phyloP scores from a whole-genome alignment of 2,888 invertebrate genomes.

The Oscheius myriophilus region DNA sequence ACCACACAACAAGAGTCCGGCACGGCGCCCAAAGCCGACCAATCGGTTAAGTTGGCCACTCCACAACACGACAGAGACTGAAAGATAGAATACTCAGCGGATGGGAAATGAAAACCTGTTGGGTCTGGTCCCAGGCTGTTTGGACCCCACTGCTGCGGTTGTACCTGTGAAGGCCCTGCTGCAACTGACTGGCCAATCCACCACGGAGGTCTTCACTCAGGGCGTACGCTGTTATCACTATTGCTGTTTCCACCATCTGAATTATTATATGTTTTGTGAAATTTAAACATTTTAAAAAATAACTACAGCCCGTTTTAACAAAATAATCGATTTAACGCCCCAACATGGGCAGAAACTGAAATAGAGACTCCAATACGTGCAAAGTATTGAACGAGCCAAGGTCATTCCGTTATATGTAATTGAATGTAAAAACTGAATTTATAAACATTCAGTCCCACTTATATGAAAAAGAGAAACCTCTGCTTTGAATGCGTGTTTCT shows the following conservation, averaged over 20 bases:
- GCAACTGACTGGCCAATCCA: conserved; percentile 44
- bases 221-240: conserved; percentile 66
- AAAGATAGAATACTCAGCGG: neutral
- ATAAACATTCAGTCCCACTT: too few species aligned
- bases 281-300: neutral
- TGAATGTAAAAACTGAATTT: too few species aligned
- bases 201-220: conserved; percentile 57
- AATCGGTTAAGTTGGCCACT: conserved; percentile 67
- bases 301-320: neutral
- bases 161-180: conserved; percentile 55
- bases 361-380: too few species aligned
- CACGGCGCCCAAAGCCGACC: conserved; percentile 52
- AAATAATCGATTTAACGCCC: neutral
- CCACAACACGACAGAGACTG: conserved; percentile 68
- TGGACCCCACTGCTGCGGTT: conserved; percentile 58
- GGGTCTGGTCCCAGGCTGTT: conserved; percentile 67
- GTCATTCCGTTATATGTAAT: too few species aligned
- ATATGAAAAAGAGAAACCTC: too few species aligned
- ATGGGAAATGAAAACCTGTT: conserved; percentile 43
- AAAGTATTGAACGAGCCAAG: too few species aligned
- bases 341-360: too few species aligned
- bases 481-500: too few species aligned
- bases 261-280: conserved; percentile 12
- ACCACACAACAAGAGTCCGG: conserved; percentile 69
- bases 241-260: conserved; percentile 64